These are phyloP conservation scores for Ostrea edulis DNA, from an alignment of 1,140 invertebrate genomes.

Conservation along the genomic window DNA sequence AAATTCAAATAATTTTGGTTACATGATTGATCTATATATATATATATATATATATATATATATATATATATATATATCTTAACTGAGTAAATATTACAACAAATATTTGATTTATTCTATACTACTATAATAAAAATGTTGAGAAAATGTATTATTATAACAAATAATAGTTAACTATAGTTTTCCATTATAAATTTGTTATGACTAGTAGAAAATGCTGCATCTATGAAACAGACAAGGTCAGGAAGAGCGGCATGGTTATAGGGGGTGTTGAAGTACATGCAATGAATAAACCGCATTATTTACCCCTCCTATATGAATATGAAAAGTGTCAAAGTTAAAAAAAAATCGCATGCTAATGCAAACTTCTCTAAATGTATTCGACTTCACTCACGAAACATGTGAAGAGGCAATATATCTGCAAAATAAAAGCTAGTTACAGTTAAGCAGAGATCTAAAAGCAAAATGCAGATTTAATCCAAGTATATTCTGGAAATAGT, in stretches of 20 bases:
- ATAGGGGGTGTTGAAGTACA: neutral
- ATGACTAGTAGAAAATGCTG: neutral
- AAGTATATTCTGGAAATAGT: neutral
- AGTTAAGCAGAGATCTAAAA: constrained; percentile 7
- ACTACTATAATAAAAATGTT: too few species aligned
- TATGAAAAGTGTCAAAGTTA: neutral
- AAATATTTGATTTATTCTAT: too few species aligned
- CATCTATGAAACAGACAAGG: neutral
- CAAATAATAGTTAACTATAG: too few species aligned
- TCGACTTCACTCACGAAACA: constrained; percentile 36
- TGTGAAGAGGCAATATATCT: constrained; percentile 37
- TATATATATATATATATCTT: too few species aligned
- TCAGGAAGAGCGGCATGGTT: neutral
- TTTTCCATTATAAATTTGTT: too few species aligned
- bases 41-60: too few species aligned
- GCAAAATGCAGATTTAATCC: neutral
- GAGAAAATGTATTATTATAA: too few species aligned
- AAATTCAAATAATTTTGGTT: too few species aligned
- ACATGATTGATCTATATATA: too few species aligned
- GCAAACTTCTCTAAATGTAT: neutral
- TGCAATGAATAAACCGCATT: neutral
- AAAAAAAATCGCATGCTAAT: neutral
- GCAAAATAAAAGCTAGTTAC: constrained; percentile 15
- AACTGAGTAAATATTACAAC: too few species aligned
- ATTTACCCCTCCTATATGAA: neutral